Percentiles rank a stretch among this genome's conserved stretches.
Evolutionary conservation across 2,888 invertebrate genomes (phyloP).

Genomic region (Mallateleia sp.): DNA sequence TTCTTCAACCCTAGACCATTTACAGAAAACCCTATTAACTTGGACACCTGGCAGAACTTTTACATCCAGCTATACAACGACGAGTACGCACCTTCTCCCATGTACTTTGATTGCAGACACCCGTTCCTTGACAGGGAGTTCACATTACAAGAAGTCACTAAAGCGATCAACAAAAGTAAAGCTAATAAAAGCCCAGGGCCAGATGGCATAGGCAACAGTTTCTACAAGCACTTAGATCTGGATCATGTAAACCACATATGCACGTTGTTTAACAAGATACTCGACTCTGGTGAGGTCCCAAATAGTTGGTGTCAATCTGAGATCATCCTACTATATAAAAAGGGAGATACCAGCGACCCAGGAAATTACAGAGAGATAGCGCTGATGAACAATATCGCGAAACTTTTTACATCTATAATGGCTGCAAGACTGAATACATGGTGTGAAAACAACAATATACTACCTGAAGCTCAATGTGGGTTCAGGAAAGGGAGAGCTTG

Average conservation of each 20-base stretch:
- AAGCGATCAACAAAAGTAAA: slow-evolving; percentile 45
- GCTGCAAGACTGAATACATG: neutral
- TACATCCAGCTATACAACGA: too few relatives aligned
- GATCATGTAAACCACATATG: slow-evolving; percentile 8
- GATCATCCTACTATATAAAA: slow-evolving; percentile 74
- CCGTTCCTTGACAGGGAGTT: slow-evolving; percentile 27
- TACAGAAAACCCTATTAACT: neutral
- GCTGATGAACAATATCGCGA: neutral
- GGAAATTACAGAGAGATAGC: slow-evolving; percentile 78
- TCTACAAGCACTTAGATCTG: slow-evolving; percentile 47
- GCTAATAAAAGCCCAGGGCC: slow-evolving; percentile 60
- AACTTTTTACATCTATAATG: slow-evolving; percentile 13
- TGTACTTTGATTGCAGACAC: slow-evolving; percentile 12
- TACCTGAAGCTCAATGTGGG: neutral
- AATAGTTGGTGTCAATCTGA: slow-evolving; percentile 43
- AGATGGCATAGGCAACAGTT: slow-evolving; percentile 63
- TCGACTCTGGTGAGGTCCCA: too few relatives aligned
- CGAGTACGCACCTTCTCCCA: too few relatives aligned
- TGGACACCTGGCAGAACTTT: neutral
- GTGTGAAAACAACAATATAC: neutral
- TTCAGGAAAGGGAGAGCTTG: neutral
- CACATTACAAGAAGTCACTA: slow-evolving; percentile 25
- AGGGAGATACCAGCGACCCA: slow-evolving; percentile 67
- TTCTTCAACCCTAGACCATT: neutral
- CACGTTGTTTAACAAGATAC: too few relatives aligned